Evolutionary conservation across 2,797 vertebrate species (phyloP).

Genomic region (Botia almorhae): DNA sequence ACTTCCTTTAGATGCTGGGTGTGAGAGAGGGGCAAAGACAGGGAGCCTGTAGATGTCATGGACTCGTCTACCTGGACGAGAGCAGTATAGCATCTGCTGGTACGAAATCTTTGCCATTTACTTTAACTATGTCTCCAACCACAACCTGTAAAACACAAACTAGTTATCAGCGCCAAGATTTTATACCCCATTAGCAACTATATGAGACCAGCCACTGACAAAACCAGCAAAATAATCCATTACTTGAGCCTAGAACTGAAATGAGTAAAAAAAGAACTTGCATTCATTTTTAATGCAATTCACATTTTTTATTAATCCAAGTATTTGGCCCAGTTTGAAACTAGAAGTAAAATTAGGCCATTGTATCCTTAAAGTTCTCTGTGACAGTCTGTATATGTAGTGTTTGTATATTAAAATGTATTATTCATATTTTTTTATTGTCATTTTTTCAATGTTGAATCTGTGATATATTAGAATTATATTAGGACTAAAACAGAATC

Average conservation of each 20-base stretch:
- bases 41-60: constrained; percentile 79
- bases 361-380: not conserved
- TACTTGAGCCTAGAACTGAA: not conserved
- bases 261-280: not conserved
- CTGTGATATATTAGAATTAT: too few species aligned
- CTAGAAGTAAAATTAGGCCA: not conserved
- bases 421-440: too few species aligned
- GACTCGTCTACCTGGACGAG: constrained; percentile 93
- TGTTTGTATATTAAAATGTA: too few species aligned
- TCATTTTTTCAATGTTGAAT: too few species aligned
- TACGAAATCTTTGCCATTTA: constrained; percentile 96
- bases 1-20: constrained; percentile 79
- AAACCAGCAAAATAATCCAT: not conserved
- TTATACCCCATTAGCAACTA: constrained; percentile 22
- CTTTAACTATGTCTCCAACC: constrained; percentile 97
- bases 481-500: too few species aligned
- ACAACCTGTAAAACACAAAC: constrained; percentile 94
- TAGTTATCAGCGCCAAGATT: constrained; percentile 82
- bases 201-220: not conserved
- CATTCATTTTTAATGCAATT: not conserved
- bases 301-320: not conserved
- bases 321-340: not conserved
- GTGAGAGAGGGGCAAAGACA: constrained; percentile 66
- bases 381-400: too few species aligned
- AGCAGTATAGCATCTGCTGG: constrained; percentile 96